Conservation (phyloP, 2,888 invertebrate species). For the Microctonus brassicae region DNA sequence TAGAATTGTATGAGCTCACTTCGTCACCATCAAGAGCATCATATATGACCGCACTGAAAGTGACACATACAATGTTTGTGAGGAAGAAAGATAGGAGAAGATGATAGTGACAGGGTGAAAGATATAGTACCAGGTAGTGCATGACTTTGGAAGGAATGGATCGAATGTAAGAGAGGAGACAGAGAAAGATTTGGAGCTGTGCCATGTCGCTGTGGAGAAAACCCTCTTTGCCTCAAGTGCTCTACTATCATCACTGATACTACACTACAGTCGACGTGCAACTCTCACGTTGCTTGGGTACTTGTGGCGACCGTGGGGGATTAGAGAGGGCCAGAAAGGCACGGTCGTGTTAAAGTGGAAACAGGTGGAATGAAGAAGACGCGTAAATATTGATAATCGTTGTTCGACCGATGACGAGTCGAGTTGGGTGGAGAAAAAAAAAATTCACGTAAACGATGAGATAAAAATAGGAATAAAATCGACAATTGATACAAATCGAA, state of each 20-base stretch:
- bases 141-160: background rate
- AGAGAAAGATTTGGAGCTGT: slow-evolving; percentile 65
- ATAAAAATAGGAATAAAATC: background rate
- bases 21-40: slow-evolving; percentile 30
- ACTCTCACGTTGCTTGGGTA: slow-evolving; percentile 19
- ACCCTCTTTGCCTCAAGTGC: slow-evolving; percentile 65
- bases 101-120: slow-evolving; percentile 8
- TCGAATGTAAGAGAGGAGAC: background rate
- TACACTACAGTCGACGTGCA: slow-evolving; percentile 57
- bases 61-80: slow-evolving; percentile 35
- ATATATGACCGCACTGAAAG: slow-evolving; percentile 30
- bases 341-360: slow-evolving; percentile 50
- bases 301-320: slow-evolving; percentile 21
- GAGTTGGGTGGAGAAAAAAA: slow-evolving; percentile 4
- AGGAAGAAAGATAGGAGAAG: slow-evolving; percentile 27
- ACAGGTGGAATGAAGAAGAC: slow-evolving; percentile 61
- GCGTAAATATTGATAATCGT: slow-evolving; percentile 68
- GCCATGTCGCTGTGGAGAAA: slow-evolving; percentile 62
- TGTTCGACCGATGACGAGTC: slow-evolving; percentile 14
- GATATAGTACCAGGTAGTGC: background rate
- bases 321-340: slow-evolving; percentile 30
- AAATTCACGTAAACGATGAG: slow-evolving; percentile 1
- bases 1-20: slow-evolving; percentile 25
- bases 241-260: slow-evolving; percentile 69
- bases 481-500: too few relatives aligned